Percentiles rank a stretch among this genome's conserved stretches.
Conservation (phyloP, 2,113 vertebrate species). For the Gasterosteus nipponicus region DNA sequence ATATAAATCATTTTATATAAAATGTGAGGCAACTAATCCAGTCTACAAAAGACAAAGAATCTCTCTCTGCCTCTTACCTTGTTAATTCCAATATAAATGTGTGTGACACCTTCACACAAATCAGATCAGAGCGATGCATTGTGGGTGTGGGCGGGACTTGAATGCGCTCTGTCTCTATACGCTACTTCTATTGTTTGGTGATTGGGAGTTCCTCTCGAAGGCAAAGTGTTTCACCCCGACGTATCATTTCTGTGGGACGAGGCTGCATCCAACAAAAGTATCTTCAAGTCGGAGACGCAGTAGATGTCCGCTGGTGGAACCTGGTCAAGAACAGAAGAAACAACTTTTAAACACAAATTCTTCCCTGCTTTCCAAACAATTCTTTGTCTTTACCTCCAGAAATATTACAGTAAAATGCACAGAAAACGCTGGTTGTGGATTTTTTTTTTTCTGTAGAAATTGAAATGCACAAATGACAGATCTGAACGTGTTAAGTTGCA, state of each 20-base stretch:
- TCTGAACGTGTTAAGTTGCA: conserved; percentile 1
- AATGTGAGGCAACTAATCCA: not conserved
- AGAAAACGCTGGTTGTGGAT: not conserved
- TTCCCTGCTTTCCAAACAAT: not conserved
- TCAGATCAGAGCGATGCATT: not conserved
- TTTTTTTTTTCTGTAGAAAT: not conserved
- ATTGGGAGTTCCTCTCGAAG: not conserved
- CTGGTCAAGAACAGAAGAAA: not conserved
- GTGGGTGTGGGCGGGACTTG: not conserved
- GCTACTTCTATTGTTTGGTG: not conserved
- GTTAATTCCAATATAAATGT: too few relatives aligned
- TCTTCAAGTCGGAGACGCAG: not conserved
- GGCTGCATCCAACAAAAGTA: not conserved
- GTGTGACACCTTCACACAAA: not conserved
- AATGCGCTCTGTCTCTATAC: too few relatives aligned
- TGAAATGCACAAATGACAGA: not conserved
- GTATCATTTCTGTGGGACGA: not conserved
- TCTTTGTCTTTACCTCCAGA: not conserved
- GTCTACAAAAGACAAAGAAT: not conserved
- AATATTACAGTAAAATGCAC: not conserved
- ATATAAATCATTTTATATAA: not conserved
- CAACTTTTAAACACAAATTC: not conserved
- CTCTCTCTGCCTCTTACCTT: not conserved
- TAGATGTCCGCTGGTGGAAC: not conserved
- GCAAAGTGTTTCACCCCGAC: not conserved